phyloP scores from a whole-genome alignment of 2,888 invertebrate species.

The Idaea dimidiata region DNA sequence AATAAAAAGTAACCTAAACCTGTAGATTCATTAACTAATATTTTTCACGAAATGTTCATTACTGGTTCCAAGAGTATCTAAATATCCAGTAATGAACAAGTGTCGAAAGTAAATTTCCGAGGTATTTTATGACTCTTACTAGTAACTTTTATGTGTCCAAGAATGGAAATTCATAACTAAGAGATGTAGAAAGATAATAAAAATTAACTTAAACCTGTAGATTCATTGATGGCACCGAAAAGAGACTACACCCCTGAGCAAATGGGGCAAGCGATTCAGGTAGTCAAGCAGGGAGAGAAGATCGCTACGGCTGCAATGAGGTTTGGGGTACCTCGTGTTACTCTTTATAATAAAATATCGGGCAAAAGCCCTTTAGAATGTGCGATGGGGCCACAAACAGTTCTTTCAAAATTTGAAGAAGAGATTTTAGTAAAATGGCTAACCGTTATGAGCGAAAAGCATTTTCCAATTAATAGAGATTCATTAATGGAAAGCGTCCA shows the following conservation, averaged over 20 bases:
- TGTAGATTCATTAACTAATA: no score
- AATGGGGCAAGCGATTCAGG: conserved; percentile 2
- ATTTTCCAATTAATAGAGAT: no score
- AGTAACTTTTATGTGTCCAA: no score
- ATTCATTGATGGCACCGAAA: conserved; percentile 5
- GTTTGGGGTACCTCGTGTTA: conserved; percentile 4
- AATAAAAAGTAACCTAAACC: no score
- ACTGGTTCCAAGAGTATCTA: no score
- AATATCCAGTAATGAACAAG: no score
- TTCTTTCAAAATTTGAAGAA: background rate
- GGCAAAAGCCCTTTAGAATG: conserved; percentile 3
- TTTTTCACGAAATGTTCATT: no score
- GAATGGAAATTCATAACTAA: background rate
- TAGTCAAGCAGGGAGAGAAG: background rate
- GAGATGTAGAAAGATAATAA: no score
- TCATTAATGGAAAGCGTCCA: no score
- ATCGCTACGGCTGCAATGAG: background rate
- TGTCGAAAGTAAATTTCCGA: no score
- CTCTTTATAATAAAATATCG: conserved; percentile 2
- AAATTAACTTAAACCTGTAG: background rate
- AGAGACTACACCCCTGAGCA: conserved; percentile 5
- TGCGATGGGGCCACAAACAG: conserved; percentile 4
- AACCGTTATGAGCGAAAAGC: no score
- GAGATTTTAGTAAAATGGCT: background rate
- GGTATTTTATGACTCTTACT: no score